Base-by-base conservation (phyloP, 2,888 invertebrate species). In the Cephus runcator region DNA sequence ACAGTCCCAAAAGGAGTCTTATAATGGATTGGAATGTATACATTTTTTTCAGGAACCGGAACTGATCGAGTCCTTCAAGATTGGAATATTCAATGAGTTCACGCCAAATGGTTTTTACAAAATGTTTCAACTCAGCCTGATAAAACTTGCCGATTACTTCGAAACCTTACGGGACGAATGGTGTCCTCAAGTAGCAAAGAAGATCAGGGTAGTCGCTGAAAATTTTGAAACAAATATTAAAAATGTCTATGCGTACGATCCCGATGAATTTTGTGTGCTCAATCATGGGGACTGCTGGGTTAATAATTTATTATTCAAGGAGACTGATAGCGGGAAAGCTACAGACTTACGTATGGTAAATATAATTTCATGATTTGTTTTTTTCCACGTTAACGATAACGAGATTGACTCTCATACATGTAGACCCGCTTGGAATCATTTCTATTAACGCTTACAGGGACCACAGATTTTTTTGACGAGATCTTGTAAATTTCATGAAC, bases 281-380 rank as follows among this genome's bases (percentile, higher is more conserved):
- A 88, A 88, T 80, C 88, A 88, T 31, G 88, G 87, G 0, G 88
- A 88, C 73, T 85, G 85, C 79, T 88, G 87, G 87, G 78, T 82
- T 1, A 86, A 86, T 69, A 88, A 88, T 78, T 79, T 87, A 4
- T 83, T 88, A 85, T 85, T 87, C 73, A 78, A 75, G 9, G 83
- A 87, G 35, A 80, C 85, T 35, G 79, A 81, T 0, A 34, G 75
- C 9, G 86, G 85, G 0, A 73, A 84, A 35, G 82, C 86, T 0
- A 11, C 75, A 1, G 83, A 86, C 69, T 31, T 81, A 36, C 69
- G 82, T 34, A 36, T 87, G 78, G 87, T 87, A 82, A 83, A 69
- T 69, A 56, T 23, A 56, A 56, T 69, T 77, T 77, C 1, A 75
- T 11, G 71, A 33, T 30, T 34, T 12, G 34, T 71, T 71, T 71